Conservation (phyloP, 2,797 vertebrate species). For the Rallus crepitans region DNA sequence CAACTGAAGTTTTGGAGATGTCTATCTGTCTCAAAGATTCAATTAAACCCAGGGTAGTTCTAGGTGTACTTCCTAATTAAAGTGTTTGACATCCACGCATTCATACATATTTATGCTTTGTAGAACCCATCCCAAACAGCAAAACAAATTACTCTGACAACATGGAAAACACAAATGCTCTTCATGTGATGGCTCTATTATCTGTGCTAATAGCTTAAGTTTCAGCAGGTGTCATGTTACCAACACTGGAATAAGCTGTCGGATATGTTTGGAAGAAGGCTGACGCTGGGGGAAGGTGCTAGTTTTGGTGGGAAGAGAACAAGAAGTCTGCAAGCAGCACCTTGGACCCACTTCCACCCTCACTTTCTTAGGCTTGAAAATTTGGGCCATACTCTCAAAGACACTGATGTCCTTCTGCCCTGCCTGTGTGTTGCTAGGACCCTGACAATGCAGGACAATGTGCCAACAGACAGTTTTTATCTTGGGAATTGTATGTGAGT, state of each 20-base stretch:
- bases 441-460: rapidly evolving
- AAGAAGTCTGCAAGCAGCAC: background rate
- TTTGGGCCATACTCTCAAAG: background rate
- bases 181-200: slow-evolving; percentile 67
- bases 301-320: background rate
- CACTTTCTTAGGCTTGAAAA: background rate
- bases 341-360: background rate
- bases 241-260: slow-evolving; percentile 40
- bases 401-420: background rate
- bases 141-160: slow-evolving; percentile 72
- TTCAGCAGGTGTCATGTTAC: slow-evolving; percentile 55
- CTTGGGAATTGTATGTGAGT: background rate
- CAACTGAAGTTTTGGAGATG: slow-evolving; percentile 29
- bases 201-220: slow-evolving; percentile 49
- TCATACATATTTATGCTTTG: slow-evolving; percentile 78
- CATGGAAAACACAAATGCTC: slow-evolving; percentile 4
- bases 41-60: slow-evolving; percentile 68
- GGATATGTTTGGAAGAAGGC: slow-evolving; percentile 40
- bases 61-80: slow-evolving; percentile 69
- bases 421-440: rapidly evolving
- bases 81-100: slow-evolving; percentile 64
- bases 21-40: slow-evolving; percentile 61
- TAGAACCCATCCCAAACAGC: slow-evolving; percentile 65
- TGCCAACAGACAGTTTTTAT: rapidly evolving
- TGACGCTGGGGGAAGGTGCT: background rate